Conservation (phyloP, 2,888 invertebrate genomes). For the Eumacrocentrus americanus region DNA sequence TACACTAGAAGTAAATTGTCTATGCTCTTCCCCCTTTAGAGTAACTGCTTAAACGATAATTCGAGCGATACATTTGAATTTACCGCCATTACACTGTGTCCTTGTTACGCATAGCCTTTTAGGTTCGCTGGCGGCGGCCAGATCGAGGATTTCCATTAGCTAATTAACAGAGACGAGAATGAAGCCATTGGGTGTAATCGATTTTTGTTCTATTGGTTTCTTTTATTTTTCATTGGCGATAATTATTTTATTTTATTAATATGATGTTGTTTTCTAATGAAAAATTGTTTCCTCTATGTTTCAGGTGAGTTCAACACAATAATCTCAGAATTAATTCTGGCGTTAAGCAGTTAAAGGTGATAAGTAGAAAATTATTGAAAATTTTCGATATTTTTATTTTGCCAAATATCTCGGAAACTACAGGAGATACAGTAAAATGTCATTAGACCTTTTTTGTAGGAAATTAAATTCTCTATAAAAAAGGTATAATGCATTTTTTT, state of each 20-base stretch:
- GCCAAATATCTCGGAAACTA: no score
- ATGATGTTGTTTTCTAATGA: no score
- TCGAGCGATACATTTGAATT: constrained; percentile 59
- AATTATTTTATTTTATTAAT: no score
- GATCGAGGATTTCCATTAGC: constrained; percentile 57
- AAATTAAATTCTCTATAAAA: no score
- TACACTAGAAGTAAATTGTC: constrained; percentile 27
- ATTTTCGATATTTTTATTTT: no score
- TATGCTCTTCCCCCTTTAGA: constrained; percentile 26
- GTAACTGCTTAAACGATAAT: constrained; percentile 45
- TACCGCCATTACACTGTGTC: constrained; percentile 46
- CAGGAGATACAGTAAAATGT: no score
- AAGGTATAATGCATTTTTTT: no score
- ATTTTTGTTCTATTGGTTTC: neutral
- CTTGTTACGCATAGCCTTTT: constrained; percentile 19
- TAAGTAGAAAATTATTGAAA: no score
- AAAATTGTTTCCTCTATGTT: constrained; percentile 31
- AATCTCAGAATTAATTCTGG: no score
- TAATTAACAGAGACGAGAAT: constrained; percentile 47
- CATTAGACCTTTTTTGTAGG: no score
- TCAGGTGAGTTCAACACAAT: constrained; percentile 29
- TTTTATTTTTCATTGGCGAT: neutral
- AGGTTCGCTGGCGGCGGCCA: constrained; percentile 21
- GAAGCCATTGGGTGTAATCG: constrained; percentile 2
- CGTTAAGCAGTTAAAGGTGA: no score